These are phyloP conservation scores for Petrophora chlorosata DNA, from an alignment of 2,888 invertebrate species.

Conservation along the genomic window DNA sequence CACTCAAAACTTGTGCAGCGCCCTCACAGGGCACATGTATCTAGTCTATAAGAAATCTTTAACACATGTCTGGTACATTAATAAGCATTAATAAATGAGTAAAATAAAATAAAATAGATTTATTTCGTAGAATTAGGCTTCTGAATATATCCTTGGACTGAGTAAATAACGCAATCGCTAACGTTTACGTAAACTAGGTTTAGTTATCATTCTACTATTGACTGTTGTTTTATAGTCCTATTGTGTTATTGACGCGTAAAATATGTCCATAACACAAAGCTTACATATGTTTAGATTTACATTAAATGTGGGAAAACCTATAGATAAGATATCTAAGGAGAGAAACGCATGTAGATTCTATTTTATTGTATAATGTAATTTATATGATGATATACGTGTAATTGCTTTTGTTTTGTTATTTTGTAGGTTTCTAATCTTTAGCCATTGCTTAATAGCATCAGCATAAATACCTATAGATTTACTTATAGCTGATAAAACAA, in stretches of 20 bases:
- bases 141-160: not conserved
- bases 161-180: not conserved
- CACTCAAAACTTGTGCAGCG: too few relatives aligned
- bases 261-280: conserved; percentile 18
- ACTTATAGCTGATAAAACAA: too few relatives aligned
- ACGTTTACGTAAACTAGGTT: conserved; percentile 1
- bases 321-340: conserved; percentile 3
- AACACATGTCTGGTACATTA: too few relatives aligned
- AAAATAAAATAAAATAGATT: not conserved
- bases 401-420: too few relatives aligned
- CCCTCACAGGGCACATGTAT: too few relatives aligned
- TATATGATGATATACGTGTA: too few relatives aligned
- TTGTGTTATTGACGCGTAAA: conserved; percentile 28
- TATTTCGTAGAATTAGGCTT: not conserved
- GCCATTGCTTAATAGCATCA: too few relatives aligned
- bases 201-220: conserved; percentile 9
- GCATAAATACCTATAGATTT: too few relatives aligned
- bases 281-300: conserved; percentile 21
- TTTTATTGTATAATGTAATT: too few relatives aligned
- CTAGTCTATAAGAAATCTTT: too few relatives aligned
- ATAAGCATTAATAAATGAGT: too few relatives aligned
- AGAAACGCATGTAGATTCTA: not conserved
- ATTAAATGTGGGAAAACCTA: conserved; percentile 29
- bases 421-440: too few relatives aligned
- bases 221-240: conserved; percentile 26